phyloP scores from a whole-genome alignment of 2,797 vertebrate genomes.

The Manis pentadactyla region DNA sequence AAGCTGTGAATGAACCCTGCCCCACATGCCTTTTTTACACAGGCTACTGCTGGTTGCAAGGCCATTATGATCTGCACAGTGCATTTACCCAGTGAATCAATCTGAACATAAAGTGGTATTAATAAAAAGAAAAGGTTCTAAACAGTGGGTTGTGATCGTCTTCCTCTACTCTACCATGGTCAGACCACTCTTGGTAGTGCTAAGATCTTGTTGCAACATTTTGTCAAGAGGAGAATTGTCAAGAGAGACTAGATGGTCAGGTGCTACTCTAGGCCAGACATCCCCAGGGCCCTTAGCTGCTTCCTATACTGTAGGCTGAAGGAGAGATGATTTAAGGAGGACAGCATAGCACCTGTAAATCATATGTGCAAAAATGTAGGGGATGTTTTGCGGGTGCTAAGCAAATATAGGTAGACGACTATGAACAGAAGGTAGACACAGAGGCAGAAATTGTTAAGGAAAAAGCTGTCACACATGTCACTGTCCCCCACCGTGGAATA shows the following conservation, averaged over 20 bases:
- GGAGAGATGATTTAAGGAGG: neutral
- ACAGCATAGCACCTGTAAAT: neutral
- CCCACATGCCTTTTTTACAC: neutral
- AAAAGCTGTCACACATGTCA: neutral
- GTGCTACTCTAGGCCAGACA: neutral
- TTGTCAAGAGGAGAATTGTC: neutral
- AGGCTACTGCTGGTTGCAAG: neutral
- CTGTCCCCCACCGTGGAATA: fast-evolving
- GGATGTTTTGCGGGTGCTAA: neutral
- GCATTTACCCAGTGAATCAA: neutral
- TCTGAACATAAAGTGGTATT: neutral
- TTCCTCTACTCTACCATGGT: neutral
- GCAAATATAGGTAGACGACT: neutral
- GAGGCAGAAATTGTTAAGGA: neutral
- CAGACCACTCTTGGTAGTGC: neutral
- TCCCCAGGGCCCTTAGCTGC: neutral
- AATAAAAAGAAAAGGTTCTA: neutral
- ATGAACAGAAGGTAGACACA: neutral
- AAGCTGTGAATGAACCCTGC: neutral
- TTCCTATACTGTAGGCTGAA: neutral
- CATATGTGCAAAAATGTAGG: neutral
- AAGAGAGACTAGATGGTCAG: neutral
- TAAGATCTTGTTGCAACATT: neutral
- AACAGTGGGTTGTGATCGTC: neutral
- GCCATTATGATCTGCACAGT: neutral